Evolutionary conservation across 2,888 invertebrate genomes (phyloP), one percentile per base, ranked within the genome.

Genomic region (Amphimallon solstitiale): DNA sequence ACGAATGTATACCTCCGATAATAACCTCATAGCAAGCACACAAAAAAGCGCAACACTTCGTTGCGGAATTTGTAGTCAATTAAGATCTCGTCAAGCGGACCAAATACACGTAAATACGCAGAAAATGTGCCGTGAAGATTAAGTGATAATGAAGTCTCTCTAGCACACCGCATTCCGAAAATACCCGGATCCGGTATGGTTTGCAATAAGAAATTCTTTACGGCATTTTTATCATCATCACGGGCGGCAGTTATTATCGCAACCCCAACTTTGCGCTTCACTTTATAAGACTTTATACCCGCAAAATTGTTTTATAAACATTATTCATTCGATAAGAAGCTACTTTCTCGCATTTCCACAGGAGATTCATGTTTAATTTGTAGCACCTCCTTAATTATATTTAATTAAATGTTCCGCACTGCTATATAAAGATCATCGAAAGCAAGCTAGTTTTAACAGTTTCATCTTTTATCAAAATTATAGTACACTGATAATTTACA

Each of bases 121-220:
- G 43, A 59, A 59, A 59, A 59, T 59, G 56, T 29, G 12, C 23
- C 29, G 43, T 14, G 43, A 56, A 54, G 64, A 64, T 56, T 46
- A 64, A 54, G 64, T 35, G 46, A 56, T 73, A 73, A 73, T 73
- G 71, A 72, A 73, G 67, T 72, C 51, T 15, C 51, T 29, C 66
- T 51, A 69, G 62, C 65, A 69, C 15, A 14, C 52, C 63, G 21
- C 64, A 71, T 73, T 71, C 72, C 67, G 37, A 45, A 66, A 70
- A 69, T 69, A 66, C 69, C 69, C 64, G 48, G 14, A 38, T 54
- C 63, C 64, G 68, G 64, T 65, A 43, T 62, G 67, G 66, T 10
- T 37, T 35, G 51, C 51, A 51, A 51, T 40, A 29, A 59, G 56
- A 43, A 59, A 59, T 59, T 43, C 43, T 66, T 38, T 65, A 66